phyloP scores from a whole-genome alignment of 2,797 vertebrate genomes.

The Chanos chanos region DNA sequence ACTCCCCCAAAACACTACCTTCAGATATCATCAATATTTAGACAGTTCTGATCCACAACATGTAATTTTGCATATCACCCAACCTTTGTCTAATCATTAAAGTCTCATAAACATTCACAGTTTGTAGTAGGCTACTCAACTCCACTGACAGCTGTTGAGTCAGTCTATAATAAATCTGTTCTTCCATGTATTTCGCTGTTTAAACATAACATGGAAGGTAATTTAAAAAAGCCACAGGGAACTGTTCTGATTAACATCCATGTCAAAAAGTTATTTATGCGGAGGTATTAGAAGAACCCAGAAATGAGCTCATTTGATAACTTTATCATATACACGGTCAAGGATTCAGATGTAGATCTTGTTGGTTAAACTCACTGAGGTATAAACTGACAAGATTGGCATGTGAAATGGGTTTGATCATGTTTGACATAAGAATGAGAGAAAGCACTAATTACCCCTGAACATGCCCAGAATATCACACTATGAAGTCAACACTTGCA shows the following conservation, averaged over 20 bases:
- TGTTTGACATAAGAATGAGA: conserved; percentile 44
- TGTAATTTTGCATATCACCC: too few species aligned
- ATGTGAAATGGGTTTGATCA: conserved; percentile 60
- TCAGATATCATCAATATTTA: too few species aligned
- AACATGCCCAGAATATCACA: conserved; percentile 41
- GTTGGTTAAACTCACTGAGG: conserved; percentile 58
- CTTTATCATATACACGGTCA: conserved; percentile 48
- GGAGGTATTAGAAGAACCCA: background rate
- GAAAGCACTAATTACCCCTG: conserved; percentile 56
- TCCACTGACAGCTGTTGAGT: too few species aligned
- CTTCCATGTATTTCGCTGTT: too few species aligned
- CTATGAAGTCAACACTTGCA: background rate
- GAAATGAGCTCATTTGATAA: conserved; percentile 61
- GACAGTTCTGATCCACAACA: too few species aligned
- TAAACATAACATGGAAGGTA: too few species aligned
- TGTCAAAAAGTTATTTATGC: background rate
- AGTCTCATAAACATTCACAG: too few species aligned
- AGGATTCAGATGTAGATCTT: conserved; percentile 59
- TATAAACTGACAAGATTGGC: conserved; percentile 64
- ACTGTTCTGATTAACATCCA: background rate
- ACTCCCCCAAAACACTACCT: too few species aligned
- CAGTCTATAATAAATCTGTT: too few species aligned
- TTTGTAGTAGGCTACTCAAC: too few species aligned
- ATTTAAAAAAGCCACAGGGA: background rate
- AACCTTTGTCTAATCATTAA: too few species aligned